Evolutionary conservation across 2,113 vertebrate genomes (phyloP), one percentile per base, ranked within the genome.

Genomic region (Nothocercus nigrocapillus): DNA sequence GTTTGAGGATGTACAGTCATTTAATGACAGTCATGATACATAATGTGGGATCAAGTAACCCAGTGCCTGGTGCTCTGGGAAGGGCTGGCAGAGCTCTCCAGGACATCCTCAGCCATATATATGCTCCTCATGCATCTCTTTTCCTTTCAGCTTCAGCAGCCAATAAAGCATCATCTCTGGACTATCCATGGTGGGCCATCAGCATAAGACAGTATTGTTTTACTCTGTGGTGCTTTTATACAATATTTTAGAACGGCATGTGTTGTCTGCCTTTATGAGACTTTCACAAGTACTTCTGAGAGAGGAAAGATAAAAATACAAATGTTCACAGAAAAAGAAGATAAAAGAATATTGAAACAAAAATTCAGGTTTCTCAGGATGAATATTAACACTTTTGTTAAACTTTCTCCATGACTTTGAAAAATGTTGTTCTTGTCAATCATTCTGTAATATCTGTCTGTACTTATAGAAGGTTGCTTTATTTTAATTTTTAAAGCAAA

Each of bases 121-220:
- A 15, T 38, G 24, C 11, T 30, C 8, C 32, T 92, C 51, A 11
- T 1, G 1, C 0, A 1, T 9, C 25, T 59, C 19, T 53, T 85
- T 70, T 77, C 34, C 24, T 66, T 76, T 82, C 53, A 64, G 34
- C 6, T 61, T 80, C n/a, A 61, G 5, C 15, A 76, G 8, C 12
- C 68, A 85, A 88, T 42, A 87, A 64, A 75, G 63, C 25, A 72
- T 67, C 20, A 80, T 36, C 24, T 25, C 62, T 44, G 28, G 67
- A 92, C 53, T 54, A 34, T 45, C 14, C 67, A 5, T 0, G 0
- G 21, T 2, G 0, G 38, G 6, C 32, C 70, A 38, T 34, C 5
- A 25, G 18, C 70, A 34, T 72, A 82, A 78, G 28, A 32, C 4
- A 54, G n/a, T 44, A 42, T 66, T 75, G 27, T 79, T 19, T 81